Base-by-base conservation (phyloP, 2,797 vertebrate genomes). In the Steatocranus sp. region DNA sequence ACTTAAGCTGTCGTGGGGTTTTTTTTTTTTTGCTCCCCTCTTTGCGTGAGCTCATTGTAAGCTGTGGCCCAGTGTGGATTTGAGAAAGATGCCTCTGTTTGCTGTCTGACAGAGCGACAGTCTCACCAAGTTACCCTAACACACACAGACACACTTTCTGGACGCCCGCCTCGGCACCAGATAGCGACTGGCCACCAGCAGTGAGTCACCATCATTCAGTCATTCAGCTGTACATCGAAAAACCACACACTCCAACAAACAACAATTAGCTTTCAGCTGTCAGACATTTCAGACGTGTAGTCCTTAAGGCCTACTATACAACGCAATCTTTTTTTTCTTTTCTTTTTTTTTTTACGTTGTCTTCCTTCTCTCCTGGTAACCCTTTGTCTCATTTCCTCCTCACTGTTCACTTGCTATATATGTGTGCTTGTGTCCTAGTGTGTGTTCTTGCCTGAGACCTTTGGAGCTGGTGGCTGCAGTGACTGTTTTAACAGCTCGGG, bases 61-160 rank as follows among this genome's bases (percentile, higher is more conserved):
- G 89, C 90, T 41, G 80, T 46, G 84, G 92, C 92, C 88, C 90
- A 75, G 90, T 83, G 92, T 83, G 87, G 91, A 93, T 94, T 93
- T 93, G 87, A 93, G 93, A 94, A 92, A 91, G 91, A 92, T 92
- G 92, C 91, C 92, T 93, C 90, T 94, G 91, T 95, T 94, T 95
- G 94, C 87, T 61, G 88, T 93, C 85, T 92, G 90, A 93, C 91
- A 77, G 88, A 92, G 91, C 76, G 68, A 88, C 91, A 92, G 90
- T 92, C 90, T 91, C 91, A 88, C 88, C 79, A 86, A 91, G 86
- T 88, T 91, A 92, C 89, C 82, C 87, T 56, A 76, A 80, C 81
- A 87, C 83, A 83, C 77, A 87, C 73, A 51, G 20, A 83, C 80
- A 86, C 84, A 79, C 84, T 75, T 84, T 85, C 83, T 84, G 92